Percentiles rank a stretch among this genome's conserved stretches.
phyloP scores from a whole-genome alignment of 2,797 vertebrate species.

The Neosilurus hyrtlii region DNA sequence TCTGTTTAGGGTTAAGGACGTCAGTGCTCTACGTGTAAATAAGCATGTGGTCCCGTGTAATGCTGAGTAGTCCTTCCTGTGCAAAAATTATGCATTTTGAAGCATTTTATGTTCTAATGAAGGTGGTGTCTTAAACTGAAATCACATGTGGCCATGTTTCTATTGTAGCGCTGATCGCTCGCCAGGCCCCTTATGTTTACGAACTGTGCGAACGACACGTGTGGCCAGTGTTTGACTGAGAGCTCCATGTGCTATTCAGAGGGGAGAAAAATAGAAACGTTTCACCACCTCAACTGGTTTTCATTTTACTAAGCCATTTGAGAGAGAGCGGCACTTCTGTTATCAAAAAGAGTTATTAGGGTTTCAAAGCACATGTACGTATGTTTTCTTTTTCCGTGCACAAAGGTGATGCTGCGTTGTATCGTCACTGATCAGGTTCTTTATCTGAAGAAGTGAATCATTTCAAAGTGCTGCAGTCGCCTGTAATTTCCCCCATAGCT shows the following conservation, averaged over 20 bases:
- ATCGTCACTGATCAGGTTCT: background rate
- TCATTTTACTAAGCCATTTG: background rate
- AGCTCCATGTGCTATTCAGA: background rate
- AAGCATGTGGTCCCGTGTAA: background rate
- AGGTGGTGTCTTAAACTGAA: slow-evolving; percentile 9
- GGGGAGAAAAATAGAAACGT: background rate
- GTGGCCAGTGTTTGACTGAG: background rate
- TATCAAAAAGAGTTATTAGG: background rate
- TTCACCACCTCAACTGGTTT: background rate
- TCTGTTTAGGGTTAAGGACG: background rate
- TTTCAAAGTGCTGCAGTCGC: background rate
- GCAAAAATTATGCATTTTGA: background rate
- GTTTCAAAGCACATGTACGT: background rate
- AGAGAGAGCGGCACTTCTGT: background rate
- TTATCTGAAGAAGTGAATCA: background rate
- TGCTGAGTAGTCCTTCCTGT: background rate
- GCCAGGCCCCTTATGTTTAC: slow-evolving; percentile 41
- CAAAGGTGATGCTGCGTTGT: background rate
- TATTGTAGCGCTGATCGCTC: slow-evolving; percentile 39
- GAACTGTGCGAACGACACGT: slow-evolving; percentile 37
- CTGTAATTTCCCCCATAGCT: background rate
- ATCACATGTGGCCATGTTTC: slow-evolving; percentile 34
- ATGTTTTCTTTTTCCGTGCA: background rate
- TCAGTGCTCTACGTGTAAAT: background rate
- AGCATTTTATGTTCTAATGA: slow-evolving; percentile 4